phyloP scores from a whole-genome alignment of 2,113 vertebrate genomes.

The Leucosticte australis region DNA sequence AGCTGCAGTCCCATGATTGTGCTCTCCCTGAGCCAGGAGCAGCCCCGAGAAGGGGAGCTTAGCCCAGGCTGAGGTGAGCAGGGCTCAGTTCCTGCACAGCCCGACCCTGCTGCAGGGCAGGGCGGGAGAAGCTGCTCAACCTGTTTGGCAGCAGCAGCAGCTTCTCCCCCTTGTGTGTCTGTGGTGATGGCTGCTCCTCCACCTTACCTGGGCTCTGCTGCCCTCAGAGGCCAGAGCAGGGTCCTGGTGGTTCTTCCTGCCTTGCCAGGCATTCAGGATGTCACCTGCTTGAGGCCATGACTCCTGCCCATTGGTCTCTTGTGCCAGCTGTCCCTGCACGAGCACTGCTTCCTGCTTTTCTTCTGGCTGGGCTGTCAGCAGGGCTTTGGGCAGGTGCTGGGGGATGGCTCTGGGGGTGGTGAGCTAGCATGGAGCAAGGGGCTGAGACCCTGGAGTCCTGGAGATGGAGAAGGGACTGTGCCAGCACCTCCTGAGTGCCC shows the following conservation, averaged over 20 bases:
- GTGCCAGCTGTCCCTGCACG: neutral
- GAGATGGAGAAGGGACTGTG: neutral
- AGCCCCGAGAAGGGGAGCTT: rapidly evolving
- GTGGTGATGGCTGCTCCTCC: neutral
- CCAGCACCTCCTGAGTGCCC: neutral
- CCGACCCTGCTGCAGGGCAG: neutral
- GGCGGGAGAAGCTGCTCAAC: neutral
- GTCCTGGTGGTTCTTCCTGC: neutral
- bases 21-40: rapidly evolving
- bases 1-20: rapidly evolving
- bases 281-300: rapidly evolving
- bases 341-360: neutral
- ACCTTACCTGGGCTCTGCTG: neutral
- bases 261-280: no score
- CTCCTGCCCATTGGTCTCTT: neutral
- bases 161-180: neutral
- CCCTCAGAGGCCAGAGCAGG: neutral
- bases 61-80: neutral
- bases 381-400: neutral
- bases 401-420: no score
- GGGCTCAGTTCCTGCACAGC: neutral
- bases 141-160: neutral
- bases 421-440: rapidly evolving
- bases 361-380: neutral
- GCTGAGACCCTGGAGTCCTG: neutral